Percentiles rank a stretch among this genome's conserved stretches.
These are phyloP conservation scores for Hyla sarda DNA, from an alignment of 2,113 vertebrate species.

Conservation along the genomic window DNA sequence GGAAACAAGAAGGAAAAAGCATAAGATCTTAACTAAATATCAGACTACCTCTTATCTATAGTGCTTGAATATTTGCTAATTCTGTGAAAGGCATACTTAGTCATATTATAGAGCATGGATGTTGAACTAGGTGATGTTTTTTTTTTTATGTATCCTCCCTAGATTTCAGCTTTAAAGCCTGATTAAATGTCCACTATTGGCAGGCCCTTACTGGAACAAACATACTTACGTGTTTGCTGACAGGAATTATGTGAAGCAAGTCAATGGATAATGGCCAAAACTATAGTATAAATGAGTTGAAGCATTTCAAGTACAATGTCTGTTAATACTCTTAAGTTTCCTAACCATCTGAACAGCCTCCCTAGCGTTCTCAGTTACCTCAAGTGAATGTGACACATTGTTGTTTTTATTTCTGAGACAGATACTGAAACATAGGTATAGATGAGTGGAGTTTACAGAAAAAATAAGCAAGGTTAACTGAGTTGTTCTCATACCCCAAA, in stretches of 20 bases:
- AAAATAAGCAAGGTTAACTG: too few relatives aligned
- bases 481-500: too few relatives aligned
- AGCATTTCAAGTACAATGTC: neutral
- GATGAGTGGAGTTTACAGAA: too few relatives aligned
- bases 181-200: neutral
- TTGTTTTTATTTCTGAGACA: too few relatives aligned
- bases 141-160: neutral
- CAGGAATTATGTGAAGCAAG: neutral
- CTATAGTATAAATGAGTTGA: neutral
- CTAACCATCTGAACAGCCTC: neutral
- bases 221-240: neutral
- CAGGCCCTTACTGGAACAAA: neutral
- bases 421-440: too few relatives aligned
- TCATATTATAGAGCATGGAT: neutral
- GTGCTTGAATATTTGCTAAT: neutral
- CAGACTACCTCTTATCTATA: neutral
- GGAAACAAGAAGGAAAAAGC: neutral
- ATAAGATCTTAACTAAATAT: neutral
- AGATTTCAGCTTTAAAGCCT: neutral
- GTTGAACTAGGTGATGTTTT: neutral
- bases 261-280: neutral
- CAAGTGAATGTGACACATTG: too few relatives aligned
- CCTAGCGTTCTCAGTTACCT: neutral
- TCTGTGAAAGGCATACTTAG: neutral
- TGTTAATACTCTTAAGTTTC: neutral